phyloP scores from a whole-genome alignment of 1,140 invertebrate genomes.

The Diorhabda sublineata region DNA sequence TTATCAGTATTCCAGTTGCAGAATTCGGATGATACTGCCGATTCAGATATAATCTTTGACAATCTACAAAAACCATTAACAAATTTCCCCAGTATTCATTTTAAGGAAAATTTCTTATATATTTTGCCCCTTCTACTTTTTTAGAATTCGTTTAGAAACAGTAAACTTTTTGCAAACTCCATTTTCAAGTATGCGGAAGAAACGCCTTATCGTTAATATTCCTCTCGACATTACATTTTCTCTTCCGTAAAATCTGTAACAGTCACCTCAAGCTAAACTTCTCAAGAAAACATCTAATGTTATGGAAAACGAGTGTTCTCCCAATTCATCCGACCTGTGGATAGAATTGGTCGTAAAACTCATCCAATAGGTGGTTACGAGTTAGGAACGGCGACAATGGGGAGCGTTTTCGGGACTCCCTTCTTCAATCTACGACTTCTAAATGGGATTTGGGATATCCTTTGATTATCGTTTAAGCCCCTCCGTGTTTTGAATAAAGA shows the following conservation, averaged over 20 bases:
- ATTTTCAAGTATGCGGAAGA: too few species aligned
- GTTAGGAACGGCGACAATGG: constrained; percentile 13
- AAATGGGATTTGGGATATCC: constrained; percentile 35
- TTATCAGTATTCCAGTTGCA: too few species aligned
- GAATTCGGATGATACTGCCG: too few species aligned
- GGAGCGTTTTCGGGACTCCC: constrained; percentile 12
- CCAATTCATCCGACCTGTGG: constrained; percentile 24
- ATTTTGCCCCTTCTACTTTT: too few species aligned
- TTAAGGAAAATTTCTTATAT: too few species aligned
- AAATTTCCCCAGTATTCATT: too few species aligned
- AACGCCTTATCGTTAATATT: not conserved
- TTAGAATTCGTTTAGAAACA: too few species aligned
- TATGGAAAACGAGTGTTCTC: constrained; percentile 4
- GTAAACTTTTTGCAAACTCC: too few species aligned
- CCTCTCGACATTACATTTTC: not conserved
- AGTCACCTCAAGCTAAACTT: not conserved
- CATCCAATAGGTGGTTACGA: constrained; percentile 23
- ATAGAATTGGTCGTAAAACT: constrained; percentile 28
- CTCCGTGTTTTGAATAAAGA: constrained; percentile 27
- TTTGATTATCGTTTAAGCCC: constrained; percentile 33
- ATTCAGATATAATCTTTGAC: too few species aligned
- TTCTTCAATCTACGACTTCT: constrained; percentile 30
- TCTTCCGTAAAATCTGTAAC: constrained; percentile 2
- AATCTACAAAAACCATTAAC: too few species aligned
- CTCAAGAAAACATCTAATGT: constrained; percentile 5